Conservation (phyloP, 1,140 invertebrate genomes). For the Doryteuthis pealeii region DNA sequence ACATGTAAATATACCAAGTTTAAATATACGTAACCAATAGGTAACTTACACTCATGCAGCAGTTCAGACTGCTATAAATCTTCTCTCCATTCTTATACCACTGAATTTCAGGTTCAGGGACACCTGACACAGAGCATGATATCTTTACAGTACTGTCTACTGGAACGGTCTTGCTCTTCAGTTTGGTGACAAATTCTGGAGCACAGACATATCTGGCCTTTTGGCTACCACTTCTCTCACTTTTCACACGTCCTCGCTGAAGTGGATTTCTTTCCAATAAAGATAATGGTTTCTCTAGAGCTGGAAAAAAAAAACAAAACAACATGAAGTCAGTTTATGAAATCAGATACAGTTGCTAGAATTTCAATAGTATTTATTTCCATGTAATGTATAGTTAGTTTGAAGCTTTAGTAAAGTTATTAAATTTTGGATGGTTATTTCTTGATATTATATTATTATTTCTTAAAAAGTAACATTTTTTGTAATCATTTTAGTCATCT, state of each 20-base stretch:
- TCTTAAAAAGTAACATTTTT: no score
- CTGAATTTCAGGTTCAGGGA: slow-evolving; percentile 47
- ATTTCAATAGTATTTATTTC: no score
- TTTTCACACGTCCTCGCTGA: slow-evolving; percentile 13
- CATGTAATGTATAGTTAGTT: no score
- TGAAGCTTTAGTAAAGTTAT: no score
- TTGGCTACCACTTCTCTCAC: slow-evolving; percentile 15
- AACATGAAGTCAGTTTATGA: no score
- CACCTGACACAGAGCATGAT: slow-evolving; percentile 52
- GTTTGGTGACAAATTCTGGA: slow-evolving; percentile 84
- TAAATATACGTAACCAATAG: no score
- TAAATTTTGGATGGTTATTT: no score
- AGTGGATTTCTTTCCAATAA: slow-evolving; percentile 5
- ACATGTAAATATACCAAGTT: no score
- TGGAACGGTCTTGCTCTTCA: slow-evolving; percentile 80
- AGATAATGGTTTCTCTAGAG: slow-evolving; percentile 14
- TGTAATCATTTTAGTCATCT: no score
- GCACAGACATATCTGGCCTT: slow-evolving; percentile 55
- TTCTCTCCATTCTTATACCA: slow-evolving; percentile 56
- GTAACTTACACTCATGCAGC: slow-evolving; percentile 11
- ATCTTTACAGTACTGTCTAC: slow-evolving; percentile 62
- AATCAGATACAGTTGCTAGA: no score
- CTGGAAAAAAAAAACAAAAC: not conserved
- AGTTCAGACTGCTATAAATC: slow-evolving; percentile 37
- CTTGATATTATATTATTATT: no score